Evolutionary conservation across 2,888 invertebrate genomes (phyloP).

Genomic region (Dryobota labecula): DNA sequence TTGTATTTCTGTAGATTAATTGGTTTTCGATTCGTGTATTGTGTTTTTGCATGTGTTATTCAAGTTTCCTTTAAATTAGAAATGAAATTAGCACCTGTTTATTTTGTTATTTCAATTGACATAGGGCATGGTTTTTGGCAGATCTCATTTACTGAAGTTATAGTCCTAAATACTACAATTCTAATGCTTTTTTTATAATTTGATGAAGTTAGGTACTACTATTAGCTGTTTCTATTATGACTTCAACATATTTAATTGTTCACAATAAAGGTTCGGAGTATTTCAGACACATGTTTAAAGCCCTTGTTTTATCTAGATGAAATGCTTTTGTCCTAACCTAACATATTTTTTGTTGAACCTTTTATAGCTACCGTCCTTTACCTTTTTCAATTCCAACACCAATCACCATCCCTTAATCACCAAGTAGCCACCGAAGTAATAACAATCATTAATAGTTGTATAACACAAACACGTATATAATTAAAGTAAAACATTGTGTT

Average conservation of each 20-base stretch:
- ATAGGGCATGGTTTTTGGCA: not conserved
- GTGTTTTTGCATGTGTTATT: slow-evolving; percentile 5
- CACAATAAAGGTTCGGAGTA: not conserved
- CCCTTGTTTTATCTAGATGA: not conserved
- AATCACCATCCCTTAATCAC: slow-evolving; percentile 58
- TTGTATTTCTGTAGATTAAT: slow-evolving; percentile 64
- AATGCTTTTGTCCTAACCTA: not conserved
- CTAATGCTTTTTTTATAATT: not conserved
- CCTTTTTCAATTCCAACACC: slow-evolving; percentile 25
- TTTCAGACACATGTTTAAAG: not conserved
- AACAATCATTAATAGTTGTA: slow-evolving; percentile 75
- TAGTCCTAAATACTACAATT: not conserved
- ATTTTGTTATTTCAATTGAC: not conserved
- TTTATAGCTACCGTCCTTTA: slow-evolving; percentile 1
- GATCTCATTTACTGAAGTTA: not conserved
- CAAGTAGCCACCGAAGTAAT: slow-evolving; percentile 71
- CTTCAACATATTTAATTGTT: not conserved
- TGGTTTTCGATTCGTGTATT: slow-evolving; percentile 51
- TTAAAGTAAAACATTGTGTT: slow-evolving; percentile 88
- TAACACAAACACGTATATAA: slow-evolving; percentile 82
- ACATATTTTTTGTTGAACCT: not conserved
- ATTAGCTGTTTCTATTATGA: not conserved
- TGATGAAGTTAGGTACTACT: not conserved
- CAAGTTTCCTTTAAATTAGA: not conserved
- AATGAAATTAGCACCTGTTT: not conserved